phyloP scores from a whole-genome alignment of 2,888 invertebrate species.

The Sarcophaga subvicina region DNA sequence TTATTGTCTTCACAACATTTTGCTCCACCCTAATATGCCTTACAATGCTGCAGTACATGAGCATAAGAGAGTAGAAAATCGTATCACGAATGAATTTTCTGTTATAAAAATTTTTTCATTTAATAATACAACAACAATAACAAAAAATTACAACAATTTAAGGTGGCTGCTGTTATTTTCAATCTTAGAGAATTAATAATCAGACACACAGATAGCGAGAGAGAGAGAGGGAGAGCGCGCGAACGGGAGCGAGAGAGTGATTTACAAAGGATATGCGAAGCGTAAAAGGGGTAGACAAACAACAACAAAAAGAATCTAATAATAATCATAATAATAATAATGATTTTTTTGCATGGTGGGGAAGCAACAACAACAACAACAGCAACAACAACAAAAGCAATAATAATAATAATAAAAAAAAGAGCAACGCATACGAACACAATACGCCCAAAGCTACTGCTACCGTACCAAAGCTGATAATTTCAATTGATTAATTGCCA shows the following conservation, averaged over 20 bases:
- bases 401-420: constrained; percentile 65
- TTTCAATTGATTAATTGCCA: constrained; percentile 73
- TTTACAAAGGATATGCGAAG: background rate
- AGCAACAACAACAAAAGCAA: constrained; percentile 18
- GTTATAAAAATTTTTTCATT: background rate
- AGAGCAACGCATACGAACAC: constrained; percentile 64
- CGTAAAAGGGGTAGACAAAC: background rate
- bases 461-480: constrained; percentile 72
- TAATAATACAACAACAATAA: no score
- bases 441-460: constrained; percentile 70
- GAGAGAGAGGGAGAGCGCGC: no score
- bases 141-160: constrained; percentile 23
- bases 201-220: background rate
- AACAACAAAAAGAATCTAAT: constrained; percentile 29
- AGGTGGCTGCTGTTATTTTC: constrained; percentile 44
- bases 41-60: background rate
- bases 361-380: constrained; percentile 35
- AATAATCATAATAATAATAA: constrained; percentile 66
- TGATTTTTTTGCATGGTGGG: constrained; percentile 64
- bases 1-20: background rate
- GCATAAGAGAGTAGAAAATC: constrained; percentile 29
- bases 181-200: constrained; percentile 11
- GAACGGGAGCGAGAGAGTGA: background rate
- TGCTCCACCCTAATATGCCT: constrained; percentile 41
- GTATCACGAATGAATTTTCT: constrained; percentile 63